Conservation (phyloP, 2,888 invertebrate genomes). For the Mimas tiliae region DNA sequence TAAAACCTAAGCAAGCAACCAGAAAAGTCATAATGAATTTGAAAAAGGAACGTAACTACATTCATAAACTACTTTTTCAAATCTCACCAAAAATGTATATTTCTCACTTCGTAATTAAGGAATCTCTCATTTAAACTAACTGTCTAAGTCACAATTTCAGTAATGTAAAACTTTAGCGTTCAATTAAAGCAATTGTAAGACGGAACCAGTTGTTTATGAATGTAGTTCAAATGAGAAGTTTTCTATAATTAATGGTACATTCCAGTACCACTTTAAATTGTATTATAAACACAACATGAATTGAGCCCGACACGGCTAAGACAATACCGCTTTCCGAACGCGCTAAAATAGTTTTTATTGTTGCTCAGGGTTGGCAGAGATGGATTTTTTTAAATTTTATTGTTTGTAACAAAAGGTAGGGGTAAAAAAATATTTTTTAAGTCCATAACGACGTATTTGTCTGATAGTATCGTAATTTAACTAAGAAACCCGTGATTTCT, state of each 20-base stretch:
- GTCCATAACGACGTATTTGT: too few relatives aligned
- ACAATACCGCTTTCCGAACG: slow-evolving; percentile 45
- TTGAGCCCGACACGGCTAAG: slow-evolving; percentile 38
- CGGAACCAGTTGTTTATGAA: slow-evolving; percentile 36
- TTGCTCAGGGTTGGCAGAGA: slow-evolving; percentile 25
- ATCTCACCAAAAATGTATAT: too few relatives aligned
- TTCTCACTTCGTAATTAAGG: too few relatives aligned
- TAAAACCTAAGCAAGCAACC: too few relatives aligned
- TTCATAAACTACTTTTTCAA: too few relatives aligned
- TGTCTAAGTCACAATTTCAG: neutral
- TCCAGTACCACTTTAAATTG: slow-evolving; percentile 36
- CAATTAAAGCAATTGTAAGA: slow-evolving; percentile 31
- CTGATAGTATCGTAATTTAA: too few relatives aligned
- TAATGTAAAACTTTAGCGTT: slow-evolving; percentile 17
- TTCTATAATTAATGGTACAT: slow-evolving; percentile 47
- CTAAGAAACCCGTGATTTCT: too few relatives aligned
- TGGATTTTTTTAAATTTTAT: neutral
- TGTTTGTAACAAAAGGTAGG: neutral
- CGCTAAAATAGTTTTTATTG: slow-evolving; percentile 60
- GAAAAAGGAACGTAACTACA: too few relatives aligned
- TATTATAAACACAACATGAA: slow-evolving; percentile 30
- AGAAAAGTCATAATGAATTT: too few relatives aligned
- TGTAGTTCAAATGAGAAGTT: slow-evolving; percentile 43
- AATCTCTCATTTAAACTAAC: neutral
- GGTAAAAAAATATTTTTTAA: too few relatives aligned